Conservation (phyloP, 2,113 vertebrate species). For the Planiliza haematocheilus region DNA sequence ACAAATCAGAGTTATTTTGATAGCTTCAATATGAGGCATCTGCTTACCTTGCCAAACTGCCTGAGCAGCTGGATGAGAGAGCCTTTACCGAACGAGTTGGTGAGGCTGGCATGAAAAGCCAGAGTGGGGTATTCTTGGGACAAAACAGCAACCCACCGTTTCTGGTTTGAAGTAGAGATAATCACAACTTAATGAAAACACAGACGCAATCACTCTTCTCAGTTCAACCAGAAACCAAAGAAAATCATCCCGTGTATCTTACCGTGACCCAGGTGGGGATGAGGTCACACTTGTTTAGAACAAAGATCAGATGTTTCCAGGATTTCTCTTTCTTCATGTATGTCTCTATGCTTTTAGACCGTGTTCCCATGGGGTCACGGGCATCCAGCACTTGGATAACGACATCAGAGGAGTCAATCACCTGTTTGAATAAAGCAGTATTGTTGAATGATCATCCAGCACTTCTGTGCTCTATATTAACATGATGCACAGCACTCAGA, state of each 20-base stretch:
- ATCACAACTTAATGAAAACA: not conserved
- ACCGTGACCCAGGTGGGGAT: constrained; percentile 98
- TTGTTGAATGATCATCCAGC: not conserved
- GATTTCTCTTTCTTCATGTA: constrained; percentile 97
- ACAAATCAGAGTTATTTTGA: not conserved
- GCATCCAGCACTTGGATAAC: constrained; percentile 98
- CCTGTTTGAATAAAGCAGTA: constrained; percentile 78
- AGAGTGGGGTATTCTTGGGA: constrained; percentile 96
- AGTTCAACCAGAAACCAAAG: not conserved
- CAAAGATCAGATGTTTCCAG: constrained; percentile 98
- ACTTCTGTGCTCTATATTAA: not conserved
- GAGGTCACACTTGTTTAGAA: constrained; percentile 98
- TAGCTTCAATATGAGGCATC: not conserved
- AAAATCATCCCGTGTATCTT: constrained; percentile 59
- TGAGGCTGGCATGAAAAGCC: constrained; percentile 97
- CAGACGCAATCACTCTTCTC: not conserved
- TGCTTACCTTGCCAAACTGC: constrained; percentile 96
- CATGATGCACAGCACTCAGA: not conserved
- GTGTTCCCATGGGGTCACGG: constrained; percentile 95
- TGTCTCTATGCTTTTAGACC: constrained; percentile 92
- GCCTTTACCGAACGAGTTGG: constrained; percentile 97
- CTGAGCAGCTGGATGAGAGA: constrained; percentile 97
- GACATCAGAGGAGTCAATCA: constrained; percentile 97
- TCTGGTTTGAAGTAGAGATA: constrained; percentile 78
- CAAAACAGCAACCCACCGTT: constrained; percentile 94